Base-by-base conservation (phyloP, 2,888 invertebrate genomes). In the Chloroclystis v-ata region DNA sequence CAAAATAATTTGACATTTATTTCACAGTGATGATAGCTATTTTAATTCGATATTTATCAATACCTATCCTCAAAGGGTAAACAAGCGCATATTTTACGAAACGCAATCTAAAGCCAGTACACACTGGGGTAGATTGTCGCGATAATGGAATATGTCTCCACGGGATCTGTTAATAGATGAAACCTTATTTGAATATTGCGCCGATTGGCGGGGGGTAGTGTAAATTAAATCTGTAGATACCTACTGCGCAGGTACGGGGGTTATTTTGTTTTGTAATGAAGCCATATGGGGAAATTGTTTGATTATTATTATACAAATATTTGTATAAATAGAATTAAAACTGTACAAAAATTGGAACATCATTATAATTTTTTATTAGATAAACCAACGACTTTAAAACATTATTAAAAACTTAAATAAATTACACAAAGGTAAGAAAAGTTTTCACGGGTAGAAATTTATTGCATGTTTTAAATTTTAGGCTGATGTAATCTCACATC, bases 161-260 rank as follows among this genome's bases (percentile, higher is more conserved):
- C 78, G 78, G 82, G 83, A 78, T 70, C 69, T 67, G 75, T 78
- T 82, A 84, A 83, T 83, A 84, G 78, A 81, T 72, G 86, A 85
- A 85, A 72, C 82, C 85, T 81, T 84, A 85, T 87, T 87, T 85
- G 83, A 86, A 87, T 87, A 85, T 81, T 75, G 82, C 77, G 72
- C 69, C 72, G 71, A 82, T 77, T 75, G 70, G 70, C 74, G 71
- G 79, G 81, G 82, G 83, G 80, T 72, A 69, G 74, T 72, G 76
- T 65, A 78, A 83, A 85, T 85, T 83, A 84, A 85, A 84, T 78
- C 70, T 70, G 65, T 63, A 61, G 67, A 41, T 42, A 60, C 75
- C 72, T 63, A 75, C 73, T 75, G 72, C 70, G 73, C 81, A 79
- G 78, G 78, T 78, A 73, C 43, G 40, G 53, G 60, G 56, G 56